phyloP scores from a whole-genome alignment of 2,113 vertebrate genomes.

The Elephas maximus region DNA sequence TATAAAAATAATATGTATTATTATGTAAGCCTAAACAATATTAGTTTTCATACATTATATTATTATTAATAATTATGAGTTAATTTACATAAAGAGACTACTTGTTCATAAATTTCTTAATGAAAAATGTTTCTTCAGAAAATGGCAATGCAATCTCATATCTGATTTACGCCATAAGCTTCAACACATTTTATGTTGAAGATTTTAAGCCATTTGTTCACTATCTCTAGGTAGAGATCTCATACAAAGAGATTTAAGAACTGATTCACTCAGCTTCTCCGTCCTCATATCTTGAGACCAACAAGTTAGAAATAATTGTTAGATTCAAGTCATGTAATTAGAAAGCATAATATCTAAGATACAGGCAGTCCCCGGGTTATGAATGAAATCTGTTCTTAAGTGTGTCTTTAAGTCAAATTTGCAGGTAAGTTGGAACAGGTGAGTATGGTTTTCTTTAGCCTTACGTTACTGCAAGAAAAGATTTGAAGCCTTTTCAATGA shows the following conservation, averaged over 20 bases:
- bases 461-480: background rate
- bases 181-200: background rate
- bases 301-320: constrained; percentile 85
- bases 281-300: constrained; percentile 75
- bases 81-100: constrained; percentile 12
- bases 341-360: constrained; percentile 82
- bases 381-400: background rate
- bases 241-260: background rate
- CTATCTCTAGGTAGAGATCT: constrained; percentile 40
- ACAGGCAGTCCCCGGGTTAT: background rate
- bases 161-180: background rate
- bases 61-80: constrained; percentile 1
- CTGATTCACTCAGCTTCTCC: constrained; percentile 42
- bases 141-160: background rate
- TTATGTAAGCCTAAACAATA: background rate
- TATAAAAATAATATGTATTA: background rate
- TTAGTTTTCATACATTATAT: background rate
- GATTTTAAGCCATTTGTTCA: constrained; percentile 52
- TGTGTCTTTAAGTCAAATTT: background rate
- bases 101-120: constrained; percentile 35
- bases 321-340: constrained; percentile 85
- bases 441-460: background rate
- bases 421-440: background rate
- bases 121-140: background rate
- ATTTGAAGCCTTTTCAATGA: background rate